phyloP scores from a whole-genome alignment of 2,113 vertebrate species.

The Catagonus wagneri region DNA sequence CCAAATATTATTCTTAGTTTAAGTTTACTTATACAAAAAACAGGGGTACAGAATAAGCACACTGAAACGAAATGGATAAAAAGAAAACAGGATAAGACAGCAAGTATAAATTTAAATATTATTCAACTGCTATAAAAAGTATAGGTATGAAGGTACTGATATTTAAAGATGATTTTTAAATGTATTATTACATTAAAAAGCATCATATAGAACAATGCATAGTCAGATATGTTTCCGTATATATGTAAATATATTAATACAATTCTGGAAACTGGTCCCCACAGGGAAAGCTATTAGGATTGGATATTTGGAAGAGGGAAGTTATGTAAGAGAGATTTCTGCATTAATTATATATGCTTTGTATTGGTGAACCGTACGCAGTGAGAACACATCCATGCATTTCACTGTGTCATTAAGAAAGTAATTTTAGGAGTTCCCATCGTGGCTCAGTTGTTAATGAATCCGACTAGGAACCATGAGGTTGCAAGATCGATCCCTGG shows the following conservation, averaged over 20 bases:
- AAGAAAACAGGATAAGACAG: not conserved
- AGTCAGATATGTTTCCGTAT: not conserved
- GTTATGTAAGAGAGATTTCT: not conserved
- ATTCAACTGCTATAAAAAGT: not conserved
- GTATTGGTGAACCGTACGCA: not conserved
- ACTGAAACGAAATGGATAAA: not conserved
- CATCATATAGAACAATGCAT: not conserved
- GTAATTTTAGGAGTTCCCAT: no score
- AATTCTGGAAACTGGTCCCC: not conserved
- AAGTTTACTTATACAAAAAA: not conserved
- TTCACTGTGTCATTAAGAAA: not conserved
- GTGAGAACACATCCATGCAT: not conserved
- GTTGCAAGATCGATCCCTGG: no score
- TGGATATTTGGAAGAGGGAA: not conserved
- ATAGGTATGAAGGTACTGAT: not conserved
- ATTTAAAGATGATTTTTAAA: slow-evolving; percentile 23
- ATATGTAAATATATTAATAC: not conserved
- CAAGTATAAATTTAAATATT: not conserved
- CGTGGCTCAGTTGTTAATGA: no score
- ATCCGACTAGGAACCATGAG: no score
- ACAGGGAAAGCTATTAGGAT: not conserved
- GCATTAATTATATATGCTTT: not conserved
- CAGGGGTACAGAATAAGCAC: not conserved
- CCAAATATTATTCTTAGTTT: not conserved
- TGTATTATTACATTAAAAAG: not conserved